Base-by-base conservation (phyloP, 2,888 invertebrate genomes). In the Alsophila aescularia region DNA sequence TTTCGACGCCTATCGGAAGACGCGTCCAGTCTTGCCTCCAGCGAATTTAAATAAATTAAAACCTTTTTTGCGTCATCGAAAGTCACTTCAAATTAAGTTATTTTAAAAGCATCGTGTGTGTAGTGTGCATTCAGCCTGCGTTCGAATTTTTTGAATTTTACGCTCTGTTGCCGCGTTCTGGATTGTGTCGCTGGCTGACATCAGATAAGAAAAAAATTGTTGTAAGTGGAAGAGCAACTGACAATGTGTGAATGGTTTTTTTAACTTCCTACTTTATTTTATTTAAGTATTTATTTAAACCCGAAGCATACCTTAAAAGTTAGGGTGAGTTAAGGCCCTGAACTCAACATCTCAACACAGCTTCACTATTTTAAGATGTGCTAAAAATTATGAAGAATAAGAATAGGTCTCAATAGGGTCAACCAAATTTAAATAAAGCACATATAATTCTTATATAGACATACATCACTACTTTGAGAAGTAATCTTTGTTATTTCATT, bases 1-100 rank as follows among this genome's bases (percentile, higher is more conserved):
- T 78, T 84, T 85, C 84, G 83, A 83, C 90, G 78, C 79, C 79
- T 78, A 85, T 76, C 80, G 87, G 75, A 40, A 85, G 83, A 86
- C 87, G 88, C 79, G 76, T 82, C 85, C 82, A 83, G 81, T 64
- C 62, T 69, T 73, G 75, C 72, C 72, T 85, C 80, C 83, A 80
- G 77, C 60, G 47, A 69, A 65, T 67, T 67, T 67, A 61, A 64
- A 66, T 57, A 43, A 42, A 51, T 47, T 34, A 44, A 44, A 62
- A 54, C 47, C 36, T 14, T 35, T 40, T 29, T 41, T 47, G 24
- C 16, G 31, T 24, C 8, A 31, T 16, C 37, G 12, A 47, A 54
- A 40, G 29, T 31, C 21, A 16, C 37, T 27, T 53, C 49, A 55
- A 48, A 47, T 58, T 61, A 55, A 49, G 58, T 58, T 67, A 72